Percentiles rank a stretch among this genome's conserved stretches.
These are phyloP conservation scores for Rachycentron canadum DNA, from an alignment of 2,797 vertebrate species.

Conservation along the genomic window DNA sequence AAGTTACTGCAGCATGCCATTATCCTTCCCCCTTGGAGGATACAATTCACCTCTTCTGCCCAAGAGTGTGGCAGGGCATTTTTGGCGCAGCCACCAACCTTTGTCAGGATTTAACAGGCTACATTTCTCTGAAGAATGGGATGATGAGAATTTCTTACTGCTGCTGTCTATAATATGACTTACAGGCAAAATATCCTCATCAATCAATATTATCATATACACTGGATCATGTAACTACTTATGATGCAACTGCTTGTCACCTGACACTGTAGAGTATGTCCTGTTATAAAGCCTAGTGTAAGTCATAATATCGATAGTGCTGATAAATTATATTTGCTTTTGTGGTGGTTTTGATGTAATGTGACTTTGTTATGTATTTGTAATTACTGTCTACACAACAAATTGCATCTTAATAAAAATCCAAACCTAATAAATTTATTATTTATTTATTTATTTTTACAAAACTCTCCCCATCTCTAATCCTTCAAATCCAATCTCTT, in stretches of 20 bases:
- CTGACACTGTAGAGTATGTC: background rate
- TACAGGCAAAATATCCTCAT: background rate
- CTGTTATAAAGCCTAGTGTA: background rate
- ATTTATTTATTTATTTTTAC: slow-evolving; percentile 6
- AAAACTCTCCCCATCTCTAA: no score
- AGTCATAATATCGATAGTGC: background rate
- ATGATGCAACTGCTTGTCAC: background rate
- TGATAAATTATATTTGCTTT: background rate
- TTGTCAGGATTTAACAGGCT: slow-evolving; percentile 1
- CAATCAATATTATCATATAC: background rate
- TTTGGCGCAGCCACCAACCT: slow-evolving; percentile 13
- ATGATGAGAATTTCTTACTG: background rate
- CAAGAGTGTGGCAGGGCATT: slow-evolving; percentile 4
- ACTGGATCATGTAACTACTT: background rate
- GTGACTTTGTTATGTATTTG: background rate
- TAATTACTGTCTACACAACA: slow-evolving; percentile 13
- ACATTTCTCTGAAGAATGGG: background rate
- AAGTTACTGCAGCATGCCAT: slow-evolving; percentile 59
- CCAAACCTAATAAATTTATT: background rate
- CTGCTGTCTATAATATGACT: slow-evolving; percentile 6
- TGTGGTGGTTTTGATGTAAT: background rate
- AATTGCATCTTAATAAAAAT: slow-evolving; percentile 31
- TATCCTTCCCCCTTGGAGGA: slow-evolving; percentile 39
- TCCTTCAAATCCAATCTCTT: background rate
- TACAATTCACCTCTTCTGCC: slow-evolving; percentile 30